Conservation (phyloP, 2,888 invertebrate genomes). For the Philonicus albiceps region DNA sequence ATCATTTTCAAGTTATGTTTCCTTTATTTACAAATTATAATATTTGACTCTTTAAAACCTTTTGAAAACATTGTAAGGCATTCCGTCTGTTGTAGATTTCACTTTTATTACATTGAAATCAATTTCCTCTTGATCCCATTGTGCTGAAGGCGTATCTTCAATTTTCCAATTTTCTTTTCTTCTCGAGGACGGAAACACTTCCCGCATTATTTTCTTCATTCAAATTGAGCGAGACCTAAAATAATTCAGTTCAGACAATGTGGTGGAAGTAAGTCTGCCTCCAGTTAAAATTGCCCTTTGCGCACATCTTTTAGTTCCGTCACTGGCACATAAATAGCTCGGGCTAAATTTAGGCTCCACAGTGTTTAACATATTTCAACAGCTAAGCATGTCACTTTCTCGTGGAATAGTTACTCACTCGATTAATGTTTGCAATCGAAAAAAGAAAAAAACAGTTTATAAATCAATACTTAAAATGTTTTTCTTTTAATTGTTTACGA, state of each 20-base stretch:
- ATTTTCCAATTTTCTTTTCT: neutral
- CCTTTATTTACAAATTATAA: neutral
- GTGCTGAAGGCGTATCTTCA: neutral
- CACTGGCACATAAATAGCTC: neutral
- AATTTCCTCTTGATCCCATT: neutral
- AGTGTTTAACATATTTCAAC: slow-evolving; percentile 10
- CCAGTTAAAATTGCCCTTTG: neutral
- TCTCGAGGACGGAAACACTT: neutral
- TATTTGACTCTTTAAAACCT: neutral
- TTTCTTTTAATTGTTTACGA: neutral
- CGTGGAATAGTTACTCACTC: neutral
- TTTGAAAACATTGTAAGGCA: neutral
- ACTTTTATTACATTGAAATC: neutral
- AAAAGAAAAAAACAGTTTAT: neutral
- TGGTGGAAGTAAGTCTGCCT: neutral
- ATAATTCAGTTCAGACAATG: neutral
- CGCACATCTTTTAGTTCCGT: neutral
- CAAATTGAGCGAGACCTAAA: neutral
- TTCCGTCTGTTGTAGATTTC: neutral
- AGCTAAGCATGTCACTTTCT: slow-evolving; percentile 4
- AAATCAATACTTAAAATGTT: neutral
- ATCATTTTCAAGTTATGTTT: neutral
- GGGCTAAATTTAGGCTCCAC: slow-evolving; percentile 9
- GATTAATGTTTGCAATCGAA: neutral
- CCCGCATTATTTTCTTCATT: neutral